Percentiles rank a stretch among this genome's conserved stretches.
Conservation (phyloP, 2,113 vertebrate genomes). For the Syngnathus scovelli region DNA sequence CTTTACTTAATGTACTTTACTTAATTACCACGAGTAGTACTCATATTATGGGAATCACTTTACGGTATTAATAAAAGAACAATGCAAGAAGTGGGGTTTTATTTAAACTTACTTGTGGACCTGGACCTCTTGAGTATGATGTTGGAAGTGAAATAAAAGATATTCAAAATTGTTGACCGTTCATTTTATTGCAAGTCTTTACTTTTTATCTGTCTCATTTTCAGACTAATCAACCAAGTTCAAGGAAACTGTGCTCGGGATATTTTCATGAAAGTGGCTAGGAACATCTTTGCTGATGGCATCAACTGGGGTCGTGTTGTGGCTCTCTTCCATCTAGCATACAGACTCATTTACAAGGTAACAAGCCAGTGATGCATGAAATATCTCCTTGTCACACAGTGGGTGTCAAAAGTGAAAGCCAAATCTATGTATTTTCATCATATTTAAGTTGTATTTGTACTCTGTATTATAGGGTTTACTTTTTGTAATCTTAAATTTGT, state of each 20-base stretch:
- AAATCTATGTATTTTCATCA: too few species aligned
- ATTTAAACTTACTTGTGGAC: not conserved
- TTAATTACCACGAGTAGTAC: too few species aligned
- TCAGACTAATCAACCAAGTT: slow-evolving; percentile 67
- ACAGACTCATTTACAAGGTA: slow-evolving; percentile 72
- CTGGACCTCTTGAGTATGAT: not conserved
- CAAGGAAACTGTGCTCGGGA: slow-evolving; percentile 62
- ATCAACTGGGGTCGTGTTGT: slow-evolving; percentile 74
- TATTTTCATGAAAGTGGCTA: slow-evolving; percentile 70
- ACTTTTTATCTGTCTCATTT: not conserved
- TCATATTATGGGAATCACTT: too few species aligned
- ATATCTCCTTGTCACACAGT: not conserved
- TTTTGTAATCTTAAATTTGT: not conserved
- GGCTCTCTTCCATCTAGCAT: slow-evolving; percentile 72
- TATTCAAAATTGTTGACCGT: not conserved
- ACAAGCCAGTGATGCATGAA: not conserved
- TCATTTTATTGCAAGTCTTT: not conserved
- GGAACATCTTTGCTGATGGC: slow-evolving; percentile 67
- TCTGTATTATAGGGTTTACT: not conserved
- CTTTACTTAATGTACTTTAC: too few species aligned
- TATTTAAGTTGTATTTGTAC: too few species aligned
- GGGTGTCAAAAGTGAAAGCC: not conserved
- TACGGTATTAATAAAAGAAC: not conserved
- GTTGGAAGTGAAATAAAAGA: not conserved
- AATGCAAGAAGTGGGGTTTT: not conserved